Evolutionary conservation across 2,888 invertebrate species (phyloP).

Genomic region (Apodemia zela): DNA sequence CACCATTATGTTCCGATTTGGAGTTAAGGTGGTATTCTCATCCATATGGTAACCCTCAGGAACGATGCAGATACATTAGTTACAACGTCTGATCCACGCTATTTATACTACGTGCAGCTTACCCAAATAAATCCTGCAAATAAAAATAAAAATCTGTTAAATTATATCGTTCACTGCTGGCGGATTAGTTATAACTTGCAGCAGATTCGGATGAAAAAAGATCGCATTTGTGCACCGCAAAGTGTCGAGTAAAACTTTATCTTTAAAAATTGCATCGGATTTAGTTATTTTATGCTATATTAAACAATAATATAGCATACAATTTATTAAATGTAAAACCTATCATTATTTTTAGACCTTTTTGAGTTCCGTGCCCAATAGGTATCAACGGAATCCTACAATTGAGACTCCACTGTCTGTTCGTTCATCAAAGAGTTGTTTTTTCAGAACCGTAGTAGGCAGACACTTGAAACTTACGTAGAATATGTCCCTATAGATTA

Average conservation of each 20-base stretch:
- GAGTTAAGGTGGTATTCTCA: too few species aligned
- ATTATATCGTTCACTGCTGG: conserved; percentile 3
- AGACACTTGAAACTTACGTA: too few species aligned
- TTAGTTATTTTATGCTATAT: not conserved
- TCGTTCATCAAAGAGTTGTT: too few species aligned
- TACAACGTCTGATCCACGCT: conserved; percentile 6
- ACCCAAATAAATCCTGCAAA: not conserved
- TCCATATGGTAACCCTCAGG: not conserved
- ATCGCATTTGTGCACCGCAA: conserved; percentile 4
- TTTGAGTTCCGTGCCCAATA: too few species aligned
- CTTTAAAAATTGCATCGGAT: conserved; percentile 9
- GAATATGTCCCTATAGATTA: too few species aligned
- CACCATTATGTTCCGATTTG: too few species aligned
- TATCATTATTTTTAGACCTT: too few species aligned
- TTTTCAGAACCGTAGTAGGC: too few species aligned
- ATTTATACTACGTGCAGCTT: not conserved
- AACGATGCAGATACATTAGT: not conserved
- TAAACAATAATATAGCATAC: too few species aligned
- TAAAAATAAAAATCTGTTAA: not conserved
- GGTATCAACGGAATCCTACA: too few species aligned
- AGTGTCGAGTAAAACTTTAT: not conserved
- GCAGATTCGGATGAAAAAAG: conserved; percentile 3
- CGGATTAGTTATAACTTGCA: not conserved
- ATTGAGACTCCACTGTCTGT: too few species aligned
- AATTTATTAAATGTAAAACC: too few species aligned